Percentiles rank a stretch among this genome's conserved stretches.
phyloP scores from a whole-genome alignment of 23 tunicate genomes.

The Styela clava region DNA sequence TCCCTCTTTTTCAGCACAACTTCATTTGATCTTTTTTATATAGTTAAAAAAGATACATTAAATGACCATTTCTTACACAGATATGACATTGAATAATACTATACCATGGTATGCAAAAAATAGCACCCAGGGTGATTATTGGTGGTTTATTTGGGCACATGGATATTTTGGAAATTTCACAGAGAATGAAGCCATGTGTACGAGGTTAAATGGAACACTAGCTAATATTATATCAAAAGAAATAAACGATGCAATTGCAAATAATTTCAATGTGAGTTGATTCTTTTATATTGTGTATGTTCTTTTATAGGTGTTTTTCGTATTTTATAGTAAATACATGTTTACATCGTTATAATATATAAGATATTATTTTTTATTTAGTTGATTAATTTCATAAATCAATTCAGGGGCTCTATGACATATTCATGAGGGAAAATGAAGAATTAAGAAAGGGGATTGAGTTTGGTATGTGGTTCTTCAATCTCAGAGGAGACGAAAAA shows the following conservation, averaged over 20 bases:
- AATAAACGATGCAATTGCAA: constrained; percentile 14
- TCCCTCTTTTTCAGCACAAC: no score
- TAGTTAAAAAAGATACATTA: no score
- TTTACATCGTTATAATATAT: no score
- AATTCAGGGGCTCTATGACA: neutral
- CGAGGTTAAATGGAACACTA: neutral
- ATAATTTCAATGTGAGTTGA: constrained; percentile 1
- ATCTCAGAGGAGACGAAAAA: neutral
- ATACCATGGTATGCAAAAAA: constrained; percentile 30
- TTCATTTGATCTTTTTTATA: no score
- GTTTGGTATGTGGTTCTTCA: constrained; percentile 4
- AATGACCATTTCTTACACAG: no score
- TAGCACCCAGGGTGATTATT: constrained; percentile 30
- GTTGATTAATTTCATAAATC: neutral
- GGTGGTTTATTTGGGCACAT: constrained; percentile 51
- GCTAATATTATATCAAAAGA: constrained; percentile 16
- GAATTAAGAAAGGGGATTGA: neutral
- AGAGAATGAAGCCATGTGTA: neutral
- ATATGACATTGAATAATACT: constrained; percentile 30
- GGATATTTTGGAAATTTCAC: constrained; percentile 1
- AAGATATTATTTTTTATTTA: no score
- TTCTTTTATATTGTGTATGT: no score
- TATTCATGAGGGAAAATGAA: neutral
- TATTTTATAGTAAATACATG: no score
- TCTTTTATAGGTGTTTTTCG: no score